Conservation (phyloP, 1,140 invertebrate species). For the Mamestra configurata region DNA sequence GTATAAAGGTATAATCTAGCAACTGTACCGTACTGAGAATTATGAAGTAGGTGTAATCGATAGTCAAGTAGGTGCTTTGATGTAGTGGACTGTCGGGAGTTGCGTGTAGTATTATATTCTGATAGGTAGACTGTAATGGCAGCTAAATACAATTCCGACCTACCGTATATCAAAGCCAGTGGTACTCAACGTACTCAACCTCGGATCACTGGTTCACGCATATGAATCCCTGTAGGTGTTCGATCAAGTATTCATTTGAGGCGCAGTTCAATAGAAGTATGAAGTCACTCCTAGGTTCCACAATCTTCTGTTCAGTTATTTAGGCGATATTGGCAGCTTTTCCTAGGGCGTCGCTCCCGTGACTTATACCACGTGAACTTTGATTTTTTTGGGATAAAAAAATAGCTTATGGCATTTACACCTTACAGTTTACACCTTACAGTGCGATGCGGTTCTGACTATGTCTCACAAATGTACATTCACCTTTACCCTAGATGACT, state of each 20-base stretch:
- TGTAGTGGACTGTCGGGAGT: background rate
- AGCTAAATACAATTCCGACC: background rate
- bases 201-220: no score
- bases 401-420: no score
- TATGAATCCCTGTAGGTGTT: background rate
- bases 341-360: no score
- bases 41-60: background rate
- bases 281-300: no score
- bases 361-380: no score
- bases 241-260: background rate
- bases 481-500: no score
- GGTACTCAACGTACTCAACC: background rate
- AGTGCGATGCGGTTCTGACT: no score
- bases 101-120: background rate
- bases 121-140: background rate
- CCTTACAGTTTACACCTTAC: no score
- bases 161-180: constrained; percentile 13
- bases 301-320: no score
- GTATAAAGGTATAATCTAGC: background rate
- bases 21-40: background rate
- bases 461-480: no score
- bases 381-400: no score
- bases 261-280: background rate
- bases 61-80: background rate
- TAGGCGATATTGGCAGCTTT: no score